Percentiles rank a stretch among this genome's conserved stretches.
phyloP scores from a whole-genome alignment of 2,888 invertebrate genomes.

The Campoplex nolae region DNA sequence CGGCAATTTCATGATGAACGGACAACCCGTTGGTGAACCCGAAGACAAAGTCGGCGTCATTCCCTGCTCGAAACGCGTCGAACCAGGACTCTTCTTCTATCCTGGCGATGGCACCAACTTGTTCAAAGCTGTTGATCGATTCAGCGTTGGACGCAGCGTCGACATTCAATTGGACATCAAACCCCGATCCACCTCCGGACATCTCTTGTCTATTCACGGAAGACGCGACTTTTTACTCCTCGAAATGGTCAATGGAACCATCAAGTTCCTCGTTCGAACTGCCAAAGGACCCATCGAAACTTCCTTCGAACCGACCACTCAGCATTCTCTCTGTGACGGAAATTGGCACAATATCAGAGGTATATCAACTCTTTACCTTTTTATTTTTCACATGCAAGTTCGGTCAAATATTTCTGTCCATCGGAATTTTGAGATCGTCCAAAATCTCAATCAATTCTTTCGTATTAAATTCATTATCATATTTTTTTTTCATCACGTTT shows the following conservation, averaged over 20 bases:
- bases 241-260: constrained; percentile 94
- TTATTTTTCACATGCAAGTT: no score
- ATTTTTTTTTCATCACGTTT: no score
- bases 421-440: no score
- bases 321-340: constrained; percentile 95
- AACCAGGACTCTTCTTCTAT: constrained; percentile 94
- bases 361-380: constrained; percentile 78
- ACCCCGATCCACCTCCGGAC: constrained; percentile 93
- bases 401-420: no score
- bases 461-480: no score
- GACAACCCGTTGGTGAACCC: constrained; percentile 88
- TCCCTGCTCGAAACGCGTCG: constrained; percentile 92
- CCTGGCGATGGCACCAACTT: constrained; percentile 89
- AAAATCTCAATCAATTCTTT: no score
- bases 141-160: constrained; percentile 92
- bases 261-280: constrained; percentile 93
- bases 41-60: constrained; percentile 88
- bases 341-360: constrained; percentile 96
- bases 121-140: constrained; percentile 90
- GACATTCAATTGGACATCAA: constrained; percentile 94
- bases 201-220: constrained; percentile 94
- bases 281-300: constrained; percentile 93
- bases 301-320: constrained; percentile 88
- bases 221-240: constrained; percentile 93
- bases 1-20: constrained; percentile 90